Evolutionary conservation across 2,113 vertebrate species (phyloP).

Genomic region (Poecile atricapillus): DNA sequence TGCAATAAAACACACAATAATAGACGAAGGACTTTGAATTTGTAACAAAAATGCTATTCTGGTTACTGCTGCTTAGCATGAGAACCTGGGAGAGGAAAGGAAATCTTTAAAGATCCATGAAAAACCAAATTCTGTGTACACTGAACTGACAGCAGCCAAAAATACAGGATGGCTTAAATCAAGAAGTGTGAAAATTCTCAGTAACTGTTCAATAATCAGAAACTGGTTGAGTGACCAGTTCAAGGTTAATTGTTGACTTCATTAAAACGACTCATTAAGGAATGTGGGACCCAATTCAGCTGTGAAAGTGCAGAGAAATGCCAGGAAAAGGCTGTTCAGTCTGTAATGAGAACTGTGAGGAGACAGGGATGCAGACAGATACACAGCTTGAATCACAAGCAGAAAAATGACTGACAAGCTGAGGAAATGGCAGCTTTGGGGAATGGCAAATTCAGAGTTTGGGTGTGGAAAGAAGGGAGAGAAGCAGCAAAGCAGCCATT

Average conservation of each 20-base stretch:
- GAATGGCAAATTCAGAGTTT: neutral
- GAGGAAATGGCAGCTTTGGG: conserved; percentile 22
- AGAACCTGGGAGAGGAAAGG: neutral
- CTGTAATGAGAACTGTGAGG: neutral
- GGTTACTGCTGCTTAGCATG: neutral
- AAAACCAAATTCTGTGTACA: neutral
- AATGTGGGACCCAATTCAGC: neutral
- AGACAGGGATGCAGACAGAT: neutral
- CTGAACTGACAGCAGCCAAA: neutral
- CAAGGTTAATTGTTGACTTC: neutral
- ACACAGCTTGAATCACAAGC: conserved; percentile 33
- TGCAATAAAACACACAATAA: neutral
- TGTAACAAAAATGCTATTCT: neutral
- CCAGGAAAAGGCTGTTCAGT: neutral
- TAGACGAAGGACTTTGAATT: neutral
- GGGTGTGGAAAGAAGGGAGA: neutral
- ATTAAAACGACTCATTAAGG: neutral
- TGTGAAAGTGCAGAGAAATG: neutral
- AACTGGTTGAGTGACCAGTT: neutral
- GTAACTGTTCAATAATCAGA: neutral
- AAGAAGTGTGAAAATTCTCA: neutral
- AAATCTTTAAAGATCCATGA: neutral
- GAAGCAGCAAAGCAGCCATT: neutral
- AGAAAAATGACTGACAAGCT: conserved; percentile 13
- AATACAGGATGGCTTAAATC: neutral